These are phyloP conservation scores for Polymixis lichenea DNA, from an alignment of 2,888 invertebrate species.

Conservation along the genomic window DNA sequence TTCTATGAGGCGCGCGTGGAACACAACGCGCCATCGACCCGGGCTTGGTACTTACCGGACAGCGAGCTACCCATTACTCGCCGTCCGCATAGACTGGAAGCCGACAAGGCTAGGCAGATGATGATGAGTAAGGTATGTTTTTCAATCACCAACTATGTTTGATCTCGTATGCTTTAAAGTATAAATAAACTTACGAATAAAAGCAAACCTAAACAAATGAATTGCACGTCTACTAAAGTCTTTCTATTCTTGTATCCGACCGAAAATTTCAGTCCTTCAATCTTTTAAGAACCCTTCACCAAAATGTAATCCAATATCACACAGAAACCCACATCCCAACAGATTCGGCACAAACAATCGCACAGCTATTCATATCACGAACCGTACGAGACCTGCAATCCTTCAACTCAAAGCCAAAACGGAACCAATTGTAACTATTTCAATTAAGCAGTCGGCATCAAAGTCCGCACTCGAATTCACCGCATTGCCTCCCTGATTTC, in stretches of 20 bases:
- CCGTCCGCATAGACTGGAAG: too few relatives aligned
- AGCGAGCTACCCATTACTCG: too few relatives aligned
- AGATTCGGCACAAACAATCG: conserved; percentile 12
- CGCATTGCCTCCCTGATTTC: conserved; percentile 58
- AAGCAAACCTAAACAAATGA: neutral
- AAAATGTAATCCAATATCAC: neutral
- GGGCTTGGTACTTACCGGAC: too few relatives aligned
- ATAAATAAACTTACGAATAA: neutral
- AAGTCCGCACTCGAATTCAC: conserved; percentile 55
- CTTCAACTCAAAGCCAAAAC: conserved; percentile 49
- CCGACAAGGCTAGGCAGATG: too few relatives aligned
- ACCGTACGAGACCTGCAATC: conserved; percentile 17
- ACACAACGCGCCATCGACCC: too few relatives aligned
- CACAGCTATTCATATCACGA: conserved; percentile 30
- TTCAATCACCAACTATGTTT: too few relatives aligned
- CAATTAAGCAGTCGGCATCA: conserved; percentile 52
- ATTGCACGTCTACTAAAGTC: neutral
- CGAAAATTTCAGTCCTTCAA: neutral
- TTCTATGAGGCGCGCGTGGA: too few relatives aligned
- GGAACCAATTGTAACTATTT: conserved; percentile 60
- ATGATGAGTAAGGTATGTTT: too few relatives aligned
- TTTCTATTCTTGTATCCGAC: neutral
- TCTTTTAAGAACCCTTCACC: neutral
- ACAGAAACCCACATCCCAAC: neutral
- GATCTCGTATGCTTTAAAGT: neutral